phyloP scores from a whole-genome alignment of 2,797 vertebrate genomes.

The Taenioides sp. region DNA sequence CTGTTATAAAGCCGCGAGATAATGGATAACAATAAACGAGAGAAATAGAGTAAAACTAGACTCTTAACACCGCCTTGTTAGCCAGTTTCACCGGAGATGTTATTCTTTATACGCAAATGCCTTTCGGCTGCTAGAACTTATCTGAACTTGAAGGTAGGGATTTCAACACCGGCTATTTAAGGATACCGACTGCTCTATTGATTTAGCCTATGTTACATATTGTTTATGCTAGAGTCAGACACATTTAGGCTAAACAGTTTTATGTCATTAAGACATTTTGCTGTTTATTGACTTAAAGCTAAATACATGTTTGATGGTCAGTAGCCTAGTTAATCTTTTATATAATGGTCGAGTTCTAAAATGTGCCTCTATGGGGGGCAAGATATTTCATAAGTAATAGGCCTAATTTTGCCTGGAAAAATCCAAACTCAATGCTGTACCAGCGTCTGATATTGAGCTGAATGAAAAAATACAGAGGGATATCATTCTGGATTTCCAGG shows the following conservation, averaged over 20 bases:
- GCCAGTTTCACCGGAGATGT: conserved; percentile 1
- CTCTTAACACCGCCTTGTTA: conserved; percentile 3
- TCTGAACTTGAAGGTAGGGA: conserved; percentile 27
- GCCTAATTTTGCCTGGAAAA: too few species aligned
- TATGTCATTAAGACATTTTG: not conserved
- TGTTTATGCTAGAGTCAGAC: not conserved
- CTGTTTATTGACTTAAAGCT: not conserved
- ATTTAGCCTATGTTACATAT: too few species aligned
- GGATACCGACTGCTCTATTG: too few species aligned
- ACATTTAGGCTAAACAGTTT: not conserved
- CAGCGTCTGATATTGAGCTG: too few species aligned
- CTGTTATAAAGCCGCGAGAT: conserved; percentile 40
- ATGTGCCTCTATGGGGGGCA: too few species aligned
- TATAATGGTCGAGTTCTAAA: too few species aligned
- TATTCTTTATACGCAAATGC: conserved; percentile 1
- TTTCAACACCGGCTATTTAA: conserved; percentile 1
- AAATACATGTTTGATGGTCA: too few species aligned
- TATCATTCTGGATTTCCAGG: too few species aligned
- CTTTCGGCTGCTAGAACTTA: conserved; percentile 11
- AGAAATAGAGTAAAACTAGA: conserved; percentile 18
- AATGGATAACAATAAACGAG: conserved; percentile 38
- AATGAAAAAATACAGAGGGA: too few species aligned
- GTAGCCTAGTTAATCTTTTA: too few species aligned
- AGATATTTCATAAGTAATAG: too few species aligned
- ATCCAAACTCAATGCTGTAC: too few species aligned